These are phyloP conservation scores for Furcula furcula DNA, from an alignment of 2,888 invertebrate species.

Conservation along the genomic window DNA sequence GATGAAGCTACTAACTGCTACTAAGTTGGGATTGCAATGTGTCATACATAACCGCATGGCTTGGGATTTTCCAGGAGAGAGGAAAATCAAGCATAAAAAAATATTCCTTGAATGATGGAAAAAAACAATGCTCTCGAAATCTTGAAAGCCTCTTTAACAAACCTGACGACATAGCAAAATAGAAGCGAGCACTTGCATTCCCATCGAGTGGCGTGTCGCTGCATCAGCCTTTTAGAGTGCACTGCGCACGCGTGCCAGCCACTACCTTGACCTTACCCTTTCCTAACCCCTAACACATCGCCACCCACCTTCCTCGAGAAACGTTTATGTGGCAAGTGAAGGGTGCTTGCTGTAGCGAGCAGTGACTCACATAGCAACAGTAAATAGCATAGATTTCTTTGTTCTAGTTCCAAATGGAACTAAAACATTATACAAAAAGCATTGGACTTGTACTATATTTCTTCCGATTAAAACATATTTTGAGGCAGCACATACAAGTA, in stretches of 20 bases:
- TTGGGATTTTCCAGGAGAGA: no score
- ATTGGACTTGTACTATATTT: no score
- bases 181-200: constrained; percentile 12
- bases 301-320: constrained; percentile 14
- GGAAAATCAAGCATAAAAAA: no score
- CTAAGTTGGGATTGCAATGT: no score
- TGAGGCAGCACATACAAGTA: no score
- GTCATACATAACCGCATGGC: no score
- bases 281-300: constrained; percentile 24
- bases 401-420: constrained; percentile 20
- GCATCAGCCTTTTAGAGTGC: constrained; percentile 45
- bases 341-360: constrained; percentile 13
- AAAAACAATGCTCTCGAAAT: no score
- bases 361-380: constrained; percentile 20
- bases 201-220: constrained; percentile 19
- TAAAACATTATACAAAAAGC: no score
- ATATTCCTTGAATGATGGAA: no score
- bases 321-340: constrained; percentile 15
- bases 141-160: neutral
- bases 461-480: no score
- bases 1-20: no score
- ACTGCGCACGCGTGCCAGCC: constrained; percentile 51
- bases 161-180: constrained; percentile 2
- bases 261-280: constrained; percentile 70
- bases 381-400: constrained; percentile 18